Base-by-base conservation (phyloP, 2,113 vertebrate genomes). In the Chloropsis cyanopogon region DNA sequence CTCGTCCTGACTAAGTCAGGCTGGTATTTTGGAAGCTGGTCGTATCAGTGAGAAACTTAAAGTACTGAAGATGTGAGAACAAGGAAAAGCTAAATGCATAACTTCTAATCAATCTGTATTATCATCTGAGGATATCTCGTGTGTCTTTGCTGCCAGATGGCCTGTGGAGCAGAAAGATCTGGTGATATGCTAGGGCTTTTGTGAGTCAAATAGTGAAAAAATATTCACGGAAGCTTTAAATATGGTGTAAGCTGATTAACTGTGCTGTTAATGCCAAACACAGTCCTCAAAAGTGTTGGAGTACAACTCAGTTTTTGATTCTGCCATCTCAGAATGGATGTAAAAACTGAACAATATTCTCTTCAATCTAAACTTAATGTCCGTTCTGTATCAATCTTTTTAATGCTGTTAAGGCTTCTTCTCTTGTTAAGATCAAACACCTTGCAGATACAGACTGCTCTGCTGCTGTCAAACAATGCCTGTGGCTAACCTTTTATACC, bases 251-350 rank as follows among this genome's bases (percentile, higher is more conserved):
- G 4, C 23, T 68, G 29, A 21, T 65, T 25, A 47, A 12, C 37
- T 35, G 5, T 42, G 37, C 29, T 52, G 19, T 41, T 69, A 41
- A 26, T 37, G 25, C 28, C 20, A 46, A 28, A 56, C 26, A 8
- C 13, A 22, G 42, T 50, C n/a, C 39, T 57, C 33, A 0, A 2
- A 37, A 54, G 15, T 12, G 9, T 33, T 22, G 0, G 2, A 33
- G 29, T 20, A n/a, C 42, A 35, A 2, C 4, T 46, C 44, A 6
- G 13, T 10, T 61, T 21, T 23, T 79, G 25, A 6, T 59, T 46
- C 21, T 33, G 6, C 23, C 20, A 0, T 65, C 33, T 72, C 22
- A 26, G 69, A 44, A 63, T 31, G 4, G 23, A 16, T 73, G 46
- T 50, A 46, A 39, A 84, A 57, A 4, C 19, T 3, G 14, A 18